A percentile compares a stretch with the other conserved stretches of the same genome.
Evolutionary conservation across 2,797 vertebrate genomes (phyloP).

Genomic region (Rhynchonycteris naso): DNA sequence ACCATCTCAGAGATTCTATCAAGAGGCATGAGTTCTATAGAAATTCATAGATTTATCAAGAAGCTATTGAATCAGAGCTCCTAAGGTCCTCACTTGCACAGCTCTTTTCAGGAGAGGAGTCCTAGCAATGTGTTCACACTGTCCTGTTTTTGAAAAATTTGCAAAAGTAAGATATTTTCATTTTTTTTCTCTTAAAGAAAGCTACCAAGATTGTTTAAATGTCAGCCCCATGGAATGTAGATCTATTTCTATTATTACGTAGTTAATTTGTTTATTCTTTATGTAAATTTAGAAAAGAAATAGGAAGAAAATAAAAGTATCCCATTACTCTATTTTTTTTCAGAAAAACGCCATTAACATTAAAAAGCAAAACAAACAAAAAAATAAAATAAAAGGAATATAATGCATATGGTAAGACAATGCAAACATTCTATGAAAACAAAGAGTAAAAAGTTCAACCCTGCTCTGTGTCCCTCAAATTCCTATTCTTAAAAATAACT

Average conservation of each 20-base stretch:
- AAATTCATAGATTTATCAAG: neutral
- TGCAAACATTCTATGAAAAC: neutral
- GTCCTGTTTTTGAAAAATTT: neutral
- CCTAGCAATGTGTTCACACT: neutral
- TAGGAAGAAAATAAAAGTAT: neutral
- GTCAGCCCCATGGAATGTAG: neutral
- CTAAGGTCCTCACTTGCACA: neutral
- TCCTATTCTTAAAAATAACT: neutral
- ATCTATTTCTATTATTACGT: neutral
- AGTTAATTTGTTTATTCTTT: slow-evolving; percentile 5
- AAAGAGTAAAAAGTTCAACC: neutral
- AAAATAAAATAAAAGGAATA: neutral
- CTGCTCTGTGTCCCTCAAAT: neutral
- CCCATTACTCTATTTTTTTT: neutral
- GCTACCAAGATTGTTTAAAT: neutral
- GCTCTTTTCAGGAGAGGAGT: neutral
- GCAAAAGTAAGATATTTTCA: neutral
- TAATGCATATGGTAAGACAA: neutral
- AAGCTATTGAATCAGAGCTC: neutral
- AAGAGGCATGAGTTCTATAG: neutral
- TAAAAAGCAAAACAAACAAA: neutral
- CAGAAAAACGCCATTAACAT: neutral
- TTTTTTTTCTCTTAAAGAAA: neutral
- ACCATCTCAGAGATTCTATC: neutral
- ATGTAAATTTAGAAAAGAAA: neutral